Evolutionary conservation across 2,113 vertebrate species (phyloP).

Genomic region (Centrocercus urophasianus): DNA sequence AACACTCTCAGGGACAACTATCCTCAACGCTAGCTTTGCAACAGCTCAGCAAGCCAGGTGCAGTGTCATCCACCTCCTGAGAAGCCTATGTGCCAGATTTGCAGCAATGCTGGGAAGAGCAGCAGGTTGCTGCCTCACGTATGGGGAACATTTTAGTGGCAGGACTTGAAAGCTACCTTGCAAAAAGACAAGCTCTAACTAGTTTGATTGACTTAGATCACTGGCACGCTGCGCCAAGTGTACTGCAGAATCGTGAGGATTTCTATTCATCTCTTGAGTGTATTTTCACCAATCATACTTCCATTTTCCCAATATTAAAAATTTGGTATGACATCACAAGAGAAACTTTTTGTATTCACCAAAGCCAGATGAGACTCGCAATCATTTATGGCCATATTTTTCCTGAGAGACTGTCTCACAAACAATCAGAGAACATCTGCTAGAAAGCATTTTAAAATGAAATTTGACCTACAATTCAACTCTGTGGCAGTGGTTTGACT

Average conservation of each 20-base stretch:
- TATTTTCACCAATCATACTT: constrained; percentile 58
- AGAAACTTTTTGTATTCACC: constrained; percentile 51
- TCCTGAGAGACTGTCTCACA: constrained; percentile 75
- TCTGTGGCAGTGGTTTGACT: constrained; percentile 74
- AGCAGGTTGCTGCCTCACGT: fast-evolving
- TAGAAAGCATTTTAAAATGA: constrained; percentile 79
- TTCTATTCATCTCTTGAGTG: constrained; percentile 29
- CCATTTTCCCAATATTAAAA: constrained; percentile 53
- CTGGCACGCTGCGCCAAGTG: constrained; percentile 12
- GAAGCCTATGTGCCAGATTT: neutral
- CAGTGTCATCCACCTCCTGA: neutral
- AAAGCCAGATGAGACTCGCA: constrained; percentile 47
- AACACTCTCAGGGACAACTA: neutral
- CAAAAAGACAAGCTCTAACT: neutral
- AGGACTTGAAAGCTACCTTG: neutral
- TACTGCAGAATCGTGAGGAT: neutral
- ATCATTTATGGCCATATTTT: constrained; percentile 62
- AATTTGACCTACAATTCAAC: constrained; percentile 85
- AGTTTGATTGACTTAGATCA: constrained; percentile 48
- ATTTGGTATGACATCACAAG: constrained; percentile 57
- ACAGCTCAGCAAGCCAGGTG: neutral
- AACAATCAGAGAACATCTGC: constrained; percentile 77
- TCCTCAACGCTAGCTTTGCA: neutral
- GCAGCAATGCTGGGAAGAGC: neutral
- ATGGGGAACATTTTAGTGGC: neutral